Conservation (phyloP, 2,113 vertebrate species). For the Seriola quinqueradiata region DNA sequence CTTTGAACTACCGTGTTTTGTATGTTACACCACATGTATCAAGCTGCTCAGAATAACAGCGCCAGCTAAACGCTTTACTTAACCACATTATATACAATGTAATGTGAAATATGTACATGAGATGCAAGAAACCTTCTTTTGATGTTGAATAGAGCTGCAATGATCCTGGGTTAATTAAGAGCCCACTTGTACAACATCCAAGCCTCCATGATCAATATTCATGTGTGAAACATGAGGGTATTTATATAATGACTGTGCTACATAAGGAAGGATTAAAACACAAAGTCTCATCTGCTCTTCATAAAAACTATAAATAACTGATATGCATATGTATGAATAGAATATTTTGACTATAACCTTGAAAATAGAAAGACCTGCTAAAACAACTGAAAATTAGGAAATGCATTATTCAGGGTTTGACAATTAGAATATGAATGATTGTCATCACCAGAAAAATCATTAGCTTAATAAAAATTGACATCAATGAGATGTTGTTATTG, state of each 20-base stretch:
- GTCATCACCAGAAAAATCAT: neutral
- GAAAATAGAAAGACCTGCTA: neutral
- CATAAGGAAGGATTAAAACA: neutral
- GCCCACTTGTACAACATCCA: constrained; percentile 4
- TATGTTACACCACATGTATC: neutral
- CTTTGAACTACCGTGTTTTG: constrained; percentile 21
- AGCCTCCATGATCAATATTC: constrained; percentile 14
- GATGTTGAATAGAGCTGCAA: constrained; percentile 3
- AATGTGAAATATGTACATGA: neutral
- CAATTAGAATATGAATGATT: neutral
- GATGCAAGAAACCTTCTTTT: neutral
- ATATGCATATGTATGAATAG: too few species aligned
- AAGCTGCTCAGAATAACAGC: neutral
- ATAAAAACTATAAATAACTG: neutral
- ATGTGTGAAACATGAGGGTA: constrained; percentile 22
- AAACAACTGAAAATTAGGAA: neutral
- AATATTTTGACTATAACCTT: neutral
- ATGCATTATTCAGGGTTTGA: neutral
- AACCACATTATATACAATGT: neutral
- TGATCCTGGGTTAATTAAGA: constrained; percentile 31
- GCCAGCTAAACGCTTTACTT: neutral
- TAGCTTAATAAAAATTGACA: neutral
- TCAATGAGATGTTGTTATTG: neutral
- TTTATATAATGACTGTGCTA: constrained; percentile 5
- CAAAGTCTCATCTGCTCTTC: neutral